Conservation (phyloP, 2,113 vertebrate species). For the Antennarius striatus region DNA sequence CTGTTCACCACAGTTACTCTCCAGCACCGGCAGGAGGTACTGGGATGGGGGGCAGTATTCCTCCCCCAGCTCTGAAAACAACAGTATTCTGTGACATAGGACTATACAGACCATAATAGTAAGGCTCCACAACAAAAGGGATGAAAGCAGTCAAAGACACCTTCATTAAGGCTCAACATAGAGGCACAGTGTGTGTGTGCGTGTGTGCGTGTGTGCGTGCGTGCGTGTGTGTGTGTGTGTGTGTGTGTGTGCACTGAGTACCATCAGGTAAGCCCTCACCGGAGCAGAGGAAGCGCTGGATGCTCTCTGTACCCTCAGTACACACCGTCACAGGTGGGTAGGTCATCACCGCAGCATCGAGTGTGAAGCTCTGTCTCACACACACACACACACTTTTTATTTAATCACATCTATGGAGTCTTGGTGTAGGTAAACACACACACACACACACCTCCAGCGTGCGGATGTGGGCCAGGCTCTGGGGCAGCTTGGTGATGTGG, state of each 20-base stretch:
- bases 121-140: too few relatives aligned
- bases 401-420: background rate
- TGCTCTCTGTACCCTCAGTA: slow-evolving; percentile 81
- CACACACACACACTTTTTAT: background rate
- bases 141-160: too few relatives aligned
- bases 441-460: slow-evolving; percentile 84
- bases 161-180: too few relatives aligned
- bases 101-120: too few relatives aligned
- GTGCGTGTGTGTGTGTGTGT: too few relatives aligned
- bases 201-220: too few relatives aligned
- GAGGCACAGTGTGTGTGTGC: too few relatives aligned
- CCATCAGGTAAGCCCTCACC: slow-evolving; percentile 70
- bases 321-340: slow-evolving; percentile 86
- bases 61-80: slow-evolving; percentile 84
- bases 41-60: slow-evolving; percentile 90
- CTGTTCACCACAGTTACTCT: slow-evolving; percentile 74
- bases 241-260: background rate
- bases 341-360: slow-evolving; percentile 84
- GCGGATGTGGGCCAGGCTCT: slow-evolving; percentile 79
- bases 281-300: slow-evolving; percentile 89
- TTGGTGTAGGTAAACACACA: background rate
- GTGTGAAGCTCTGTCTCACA: slow-evolving; percentile 81
- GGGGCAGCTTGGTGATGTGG: slow-evolving; percentile 80
- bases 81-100: background rate
- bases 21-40: slow-evolving; percentile 83